phyloP scores from a whole-genome alignment of 2,797 vertebrate species.

The Sebastes dallii region DNA sequence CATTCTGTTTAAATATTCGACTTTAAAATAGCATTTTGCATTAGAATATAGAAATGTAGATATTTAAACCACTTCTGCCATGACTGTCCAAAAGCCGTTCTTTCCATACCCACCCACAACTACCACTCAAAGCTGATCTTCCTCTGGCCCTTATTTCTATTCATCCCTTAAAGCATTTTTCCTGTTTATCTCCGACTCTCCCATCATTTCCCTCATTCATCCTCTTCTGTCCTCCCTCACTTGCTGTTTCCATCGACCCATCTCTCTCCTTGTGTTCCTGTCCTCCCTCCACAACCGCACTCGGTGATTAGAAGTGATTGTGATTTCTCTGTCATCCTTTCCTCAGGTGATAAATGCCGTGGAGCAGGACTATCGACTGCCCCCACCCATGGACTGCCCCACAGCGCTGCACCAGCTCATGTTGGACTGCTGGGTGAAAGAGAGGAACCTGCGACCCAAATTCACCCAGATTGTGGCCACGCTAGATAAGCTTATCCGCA shows the following conservation, averaged over 20 bases:
- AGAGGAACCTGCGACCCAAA: constrained; percentile 96
- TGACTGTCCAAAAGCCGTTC: not conserved
- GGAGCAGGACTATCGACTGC: constrained; percentile 97
- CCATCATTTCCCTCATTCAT: constrained; percentile 4
- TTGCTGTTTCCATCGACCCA: constrained; percentile 14
- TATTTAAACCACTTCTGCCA: not conserved
- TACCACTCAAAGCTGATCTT: constrained; percentile 3
- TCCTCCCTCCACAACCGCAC: not conserved
- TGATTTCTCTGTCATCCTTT: constrained; percentile 27
- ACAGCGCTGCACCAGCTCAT: constrained; percentile 97
- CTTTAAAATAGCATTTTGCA: not conserved
- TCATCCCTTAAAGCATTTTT: not conserved
- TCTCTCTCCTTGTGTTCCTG: not conserved
- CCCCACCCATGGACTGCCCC: constrained; percentile 98
- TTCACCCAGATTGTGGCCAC: constrained; percentile 98
- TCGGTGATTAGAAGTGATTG: constrained; percentile 9
- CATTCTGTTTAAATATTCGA: not conserved
- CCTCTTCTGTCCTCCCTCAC: constrained; percentile 2
- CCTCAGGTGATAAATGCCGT: constrained; percentile 96
- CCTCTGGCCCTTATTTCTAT: constrained; percentile 1
- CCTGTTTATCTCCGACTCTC: constrained; percentile 1
- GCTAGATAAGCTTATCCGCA: constrained; percentile 98
- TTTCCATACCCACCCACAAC: not conserved
- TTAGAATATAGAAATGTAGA: not conserved
- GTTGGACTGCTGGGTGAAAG: constrained; percentile 99